Conservation (phyloP, 2,113 vertebrate genomes). For the Melanerpes formicivorus region DNA sequence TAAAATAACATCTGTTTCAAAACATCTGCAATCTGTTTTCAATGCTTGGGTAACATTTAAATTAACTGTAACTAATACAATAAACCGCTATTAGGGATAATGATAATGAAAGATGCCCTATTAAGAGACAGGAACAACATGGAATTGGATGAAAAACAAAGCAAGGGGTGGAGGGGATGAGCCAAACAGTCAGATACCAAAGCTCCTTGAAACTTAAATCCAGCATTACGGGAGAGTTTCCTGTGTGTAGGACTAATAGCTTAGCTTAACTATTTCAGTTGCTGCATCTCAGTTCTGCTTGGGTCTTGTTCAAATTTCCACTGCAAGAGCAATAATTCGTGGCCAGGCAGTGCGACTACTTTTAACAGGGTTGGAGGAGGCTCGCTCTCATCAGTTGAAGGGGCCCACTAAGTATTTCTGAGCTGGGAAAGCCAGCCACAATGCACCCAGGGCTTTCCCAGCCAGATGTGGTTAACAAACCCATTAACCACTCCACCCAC, state of each 20-base stretch:
- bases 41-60: conserved; percentile 83
- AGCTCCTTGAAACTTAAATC: conserved; percentile 56
- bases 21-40: conserved; percentile 88
- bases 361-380: accelerated
- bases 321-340: not conserved
- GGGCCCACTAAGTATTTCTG: not conserved
- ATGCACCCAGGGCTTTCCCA: not conserved
- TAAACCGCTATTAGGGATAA: conserved; percentile 84
- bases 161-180: not conserved
- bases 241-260: not conserved
- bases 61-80: conserved; percentile 87
- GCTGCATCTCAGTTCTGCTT: accelerated
- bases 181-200: not conserved
- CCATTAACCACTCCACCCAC: accelerated
- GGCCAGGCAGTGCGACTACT: not conserved
- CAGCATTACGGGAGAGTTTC: not conserved
- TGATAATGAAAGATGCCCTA: conserved; percentile 81
- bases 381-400: not conserved
- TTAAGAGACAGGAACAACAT: conserved; percentile 69
- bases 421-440: not conserved
- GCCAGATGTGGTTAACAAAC: not conserved
- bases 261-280: not conserved
- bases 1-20: conserved; percentile 86
- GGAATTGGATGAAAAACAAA: conserved; percentile 43
- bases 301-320: conserved; percentile 8